Base-by-base conservation (phyloP, 1,140 invertebrate genomes). In the Bombus cullumanus region DNA sequence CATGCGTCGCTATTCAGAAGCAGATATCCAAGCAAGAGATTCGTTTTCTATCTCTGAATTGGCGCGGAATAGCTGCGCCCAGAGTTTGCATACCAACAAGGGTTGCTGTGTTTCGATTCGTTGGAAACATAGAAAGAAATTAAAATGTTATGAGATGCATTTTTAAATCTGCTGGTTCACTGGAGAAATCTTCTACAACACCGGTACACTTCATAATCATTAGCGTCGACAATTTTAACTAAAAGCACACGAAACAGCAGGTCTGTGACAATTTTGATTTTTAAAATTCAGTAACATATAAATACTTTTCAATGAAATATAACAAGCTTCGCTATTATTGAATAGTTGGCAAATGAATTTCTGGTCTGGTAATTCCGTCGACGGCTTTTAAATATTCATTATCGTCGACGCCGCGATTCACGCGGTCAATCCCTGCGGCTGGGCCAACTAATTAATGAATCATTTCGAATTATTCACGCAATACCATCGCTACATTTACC, bases 1-100 rank as follows among this genome's bases (percentile, higher is more conserved):
- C 75, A 79, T 59, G 39, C 78, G 34, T 53, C 86, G 72, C 77
- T 47, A 76, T 79, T 57, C 72, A 69, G 69, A n/a, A 43, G 59
- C 37, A 34, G 64, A 81, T 47, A 88, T 88, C 39, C 62, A n/a
- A n/a, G n/a, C 22, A 31, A 31, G 81, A 41, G 43, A 41, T n/a
- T 77, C 43, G 73, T 69, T 68, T 34, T n/a, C 53, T 34, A 39
- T 5, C 53, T 77, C 64, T 59, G 75, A 83, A 78, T 62, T 41
- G 47, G 47, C 47, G 37, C 37, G 82, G 15, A 53, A 83, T 34
- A 31, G 15, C 25, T 66, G 74, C 25, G 22, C 53, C 47, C 22
- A 8, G 47, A 59, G 34, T 39, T 47, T 13, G 74, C 74, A 59
- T 78, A 78, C 47, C 64, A 28, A 83, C 69, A 69, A 69, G 73